Base-by-base conservation (phyloP, 1,140 invertebrate species). In the Ceratitis capitata region DNA sequence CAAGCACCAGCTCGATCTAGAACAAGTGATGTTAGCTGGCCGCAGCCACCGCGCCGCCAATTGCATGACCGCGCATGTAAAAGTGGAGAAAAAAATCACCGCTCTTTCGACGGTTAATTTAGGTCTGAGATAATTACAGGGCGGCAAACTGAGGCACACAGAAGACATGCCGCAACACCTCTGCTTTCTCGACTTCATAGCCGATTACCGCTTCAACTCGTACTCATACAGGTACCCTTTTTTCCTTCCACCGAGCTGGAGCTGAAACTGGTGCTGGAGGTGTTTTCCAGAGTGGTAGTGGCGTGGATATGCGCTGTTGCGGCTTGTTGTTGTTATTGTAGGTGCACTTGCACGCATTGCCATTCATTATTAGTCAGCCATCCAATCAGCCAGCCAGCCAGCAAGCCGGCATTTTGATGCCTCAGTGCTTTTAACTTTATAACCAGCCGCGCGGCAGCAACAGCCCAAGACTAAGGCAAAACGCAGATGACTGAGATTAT, bases 101-200 rank as follows among this genome's bases (percentile, higher is more conserved):
- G 64, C 89, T 91, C 89, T 91, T 91, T 91, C 89, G 89, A 89
- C 89, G 89, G 89, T 91, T 91, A 91, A 91, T 91, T 91, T 91
- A 86, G 89, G 89, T 91, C 90, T 89, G 89, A 91, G 89, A 91
- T 91, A 91, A 91, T 91, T 91, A 91, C 89, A 91, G 89, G 90
- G 89, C 89, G 89, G 89, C 89, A 64, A 45, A 56, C 35, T 29
- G 29, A 39, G 56, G 29, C 47, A 58, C 16, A 53, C 84, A 74
- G 84, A 84, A 45, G 49, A 32, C n/a, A n/a, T n/a, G 64, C 45
- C 61, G 45, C 23, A 42, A 49, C 42, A 49, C 47, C 58, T 84
- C 23, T 69, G 23, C 84, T 64, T 64, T 53, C 39, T 49, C 83
- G 61, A 58, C 16, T 29, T 39, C 42, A 35, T 35, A 49, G 32